phyloP scores from a whole-genome alignment of 2,888 invertebrate genomes.

The Muscina levida region DNA sequence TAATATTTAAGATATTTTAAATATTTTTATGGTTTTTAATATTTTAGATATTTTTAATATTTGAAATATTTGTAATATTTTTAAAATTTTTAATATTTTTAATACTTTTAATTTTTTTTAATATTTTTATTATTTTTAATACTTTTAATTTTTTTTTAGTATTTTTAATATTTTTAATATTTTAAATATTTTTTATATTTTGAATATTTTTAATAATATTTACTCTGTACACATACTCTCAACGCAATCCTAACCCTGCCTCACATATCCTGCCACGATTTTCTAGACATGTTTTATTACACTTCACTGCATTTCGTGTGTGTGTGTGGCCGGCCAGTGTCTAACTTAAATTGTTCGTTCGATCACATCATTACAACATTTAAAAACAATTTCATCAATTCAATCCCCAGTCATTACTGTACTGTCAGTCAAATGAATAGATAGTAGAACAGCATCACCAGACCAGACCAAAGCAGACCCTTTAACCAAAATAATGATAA shows the following conservation, averaged over 20 bases:
- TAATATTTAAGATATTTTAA: too few species aligned
- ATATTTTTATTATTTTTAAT: too few species aligned
- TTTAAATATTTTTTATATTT: too few species aligned
- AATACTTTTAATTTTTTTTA: too few species aligned
- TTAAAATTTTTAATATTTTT: too few species aligned
- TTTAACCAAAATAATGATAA: slow-evolving; percentile 14
- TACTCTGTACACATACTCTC: too few species aligned
- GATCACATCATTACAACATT: slow-evolving; percentile 56
- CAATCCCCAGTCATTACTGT: not conserved
- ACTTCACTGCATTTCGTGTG: slow-evolving; percentile 43
- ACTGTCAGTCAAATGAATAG: not conserved
- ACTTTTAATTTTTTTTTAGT: too few species aligned
- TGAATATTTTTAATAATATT: too few species aligned
- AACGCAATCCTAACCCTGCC: slow-evolving; percentile 39
- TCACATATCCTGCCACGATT: not conserved
- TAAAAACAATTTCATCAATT: slow-evolving; percentile 19
- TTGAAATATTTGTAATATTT: too few species aligned
- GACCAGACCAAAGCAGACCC: not conserved
- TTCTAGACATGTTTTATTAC: slow-evolving; percentile 38
- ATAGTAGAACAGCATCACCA: not conserved
- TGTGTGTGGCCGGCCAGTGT: not conserved
- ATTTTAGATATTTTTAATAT: too few species aligned
- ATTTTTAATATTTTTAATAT: too few species aligned
- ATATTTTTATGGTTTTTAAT: too few species aligned
- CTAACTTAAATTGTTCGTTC: slow-evolving; percentile 4